phyloP scores from a whole-genome alignment of 2,888 invertebrate genomes.

The Philereme vetulata region DNA sequence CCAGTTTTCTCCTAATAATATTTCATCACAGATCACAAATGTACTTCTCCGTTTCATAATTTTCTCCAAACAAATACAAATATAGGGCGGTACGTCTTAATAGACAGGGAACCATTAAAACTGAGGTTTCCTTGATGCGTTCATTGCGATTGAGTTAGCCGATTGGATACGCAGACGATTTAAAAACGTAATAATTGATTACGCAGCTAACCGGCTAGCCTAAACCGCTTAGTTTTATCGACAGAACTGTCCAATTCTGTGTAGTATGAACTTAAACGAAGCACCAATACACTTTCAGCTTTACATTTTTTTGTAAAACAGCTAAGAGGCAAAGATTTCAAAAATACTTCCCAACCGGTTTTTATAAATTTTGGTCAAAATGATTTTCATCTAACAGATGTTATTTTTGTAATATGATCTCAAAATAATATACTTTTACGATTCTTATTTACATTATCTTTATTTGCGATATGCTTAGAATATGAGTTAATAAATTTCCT shows the following conservation, averaged over 20 bases:
- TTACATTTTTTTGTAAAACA: conserved; percentile 19
- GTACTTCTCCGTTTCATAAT: conserved; percentile 72
- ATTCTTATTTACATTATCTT: conserved; percentile 68
- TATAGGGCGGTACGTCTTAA: conserved; percentile 39
- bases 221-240: no score
- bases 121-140: no score
- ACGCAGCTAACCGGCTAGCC: no score
- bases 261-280: no score
- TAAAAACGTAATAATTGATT: no score
- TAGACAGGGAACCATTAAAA: conserved; percentile 29
- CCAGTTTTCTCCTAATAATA: conserved; percentile 69
- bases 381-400: conserved; percentile 43
- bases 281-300: no score
- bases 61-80: conserved; percentile 36
- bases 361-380: conserved; percentile 18
- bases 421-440: conserved; percentile 63
- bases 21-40: conserved; percentile 79
- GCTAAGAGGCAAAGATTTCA: conserved; percentile 40
- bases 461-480: conserved; percentile 70
- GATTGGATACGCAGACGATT: no score
- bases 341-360: conserved; percentile 51
- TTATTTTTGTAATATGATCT: conserved; percentile 24
- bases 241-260: no score
- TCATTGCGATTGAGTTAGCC: no score
- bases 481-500: conserved; percentile 69